Evolutionary conservation across 1,140 invertebrate species (phyloP).

Genomic region (Caenorhabditis inopinata): DNA sequence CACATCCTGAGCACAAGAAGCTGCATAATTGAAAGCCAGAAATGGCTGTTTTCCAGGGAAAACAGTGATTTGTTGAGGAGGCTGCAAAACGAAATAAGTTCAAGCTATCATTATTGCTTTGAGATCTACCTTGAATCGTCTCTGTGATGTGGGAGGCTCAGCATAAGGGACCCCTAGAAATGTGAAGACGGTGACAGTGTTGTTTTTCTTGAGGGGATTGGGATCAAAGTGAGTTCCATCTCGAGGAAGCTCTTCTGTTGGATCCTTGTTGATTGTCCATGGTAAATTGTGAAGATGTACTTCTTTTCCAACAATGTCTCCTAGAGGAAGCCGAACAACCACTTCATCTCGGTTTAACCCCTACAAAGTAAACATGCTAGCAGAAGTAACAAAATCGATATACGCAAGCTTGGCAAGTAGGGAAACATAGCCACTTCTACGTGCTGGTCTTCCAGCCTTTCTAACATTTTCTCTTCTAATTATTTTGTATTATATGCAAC

Average conservation of each 20-base stretch:
- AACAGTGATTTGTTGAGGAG: conserved; percentile 54
- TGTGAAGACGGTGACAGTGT: conserved; percentile 60
- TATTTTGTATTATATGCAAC: no score
- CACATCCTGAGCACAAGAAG: conserved; percentile 59
- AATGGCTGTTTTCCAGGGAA: conserved; percentile 57
- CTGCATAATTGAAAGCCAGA: conserved; percentile 51
- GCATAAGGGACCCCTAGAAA: conserved; percentile 77
- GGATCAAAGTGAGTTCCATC: conserved; percentile 52
- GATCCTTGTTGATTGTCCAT: conserved; percentile 61
- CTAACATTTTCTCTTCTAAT: neutral
- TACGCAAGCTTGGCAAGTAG: neutral
- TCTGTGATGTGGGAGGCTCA: conserved; percentile 72
- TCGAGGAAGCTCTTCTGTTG: conserved; percentile 52
- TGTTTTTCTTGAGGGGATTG: conserved; percentile 54
- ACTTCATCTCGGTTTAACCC: conserved; percentile 49
- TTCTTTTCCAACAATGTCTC: conserved; percentile 55
- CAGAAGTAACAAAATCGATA: neutral
- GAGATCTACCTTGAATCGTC: conserved; percentile 71
- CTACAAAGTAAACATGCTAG: conserved; percentile 36
- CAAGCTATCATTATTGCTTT: neutral
- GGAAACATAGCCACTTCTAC: neutral
- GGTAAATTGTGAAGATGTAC: conserved; percentile 52
- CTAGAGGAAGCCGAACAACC: conserved; percentile 49
- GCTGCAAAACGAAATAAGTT: conserved; percentile 45
- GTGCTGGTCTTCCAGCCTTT: neutral